Evolutionary conservation across 2,888 invertebrate species (phyloP), one percentile per base, ranked within the genome.

Genomic region (Tribolium freemani): DNA sequence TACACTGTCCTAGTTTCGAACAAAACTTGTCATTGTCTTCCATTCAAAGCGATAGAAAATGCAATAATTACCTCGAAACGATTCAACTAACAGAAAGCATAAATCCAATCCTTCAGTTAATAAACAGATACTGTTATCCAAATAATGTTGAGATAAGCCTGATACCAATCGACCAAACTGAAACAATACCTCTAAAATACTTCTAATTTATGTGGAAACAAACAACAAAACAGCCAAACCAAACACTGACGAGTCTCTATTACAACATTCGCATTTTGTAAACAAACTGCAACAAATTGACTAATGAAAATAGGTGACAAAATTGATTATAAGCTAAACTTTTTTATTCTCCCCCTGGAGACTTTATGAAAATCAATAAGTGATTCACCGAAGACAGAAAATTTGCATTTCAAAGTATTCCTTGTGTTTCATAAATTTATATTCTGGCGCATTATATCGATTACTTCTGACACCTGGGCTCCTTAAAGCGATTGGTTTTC

Each of bases 1-100:
- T 69, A 50, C 60, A 71, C 60, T 69, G 74, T 74, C 54, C 68
- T 16, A 69, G 53, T 66, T 74, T 67, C 45, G 63, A 20, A 60
- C 53, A 30, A 69, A 60, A 53, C 11, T 60, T 45, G n/a, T 30
- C 45, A 58, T 68, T 68, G 68, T 68, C 10, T 58, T 38, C 16
- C 26, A 58, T 51, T 56, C 68, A 68, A 57, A 38, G 45, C 26
- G 21, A 13, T 11, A 16, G 38, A 48, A 57, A 57, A 67, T 66
- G 44, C 30, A 56, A 45, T 66, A 30, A 66, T 45, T 44, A 48
- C 56, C 44, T 67, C 45, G 57, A 66, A 66, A 66, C 44, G 26
- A 54, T 66, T 54, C 51, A 26, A 54, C 54, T 38, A 20, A 16
- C 31, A 11, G 30, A 64, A 30, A 26, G 26, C 26, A 26, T 26